Conservation (phyloP, 2,797 vertebrate species). For the Oophaga sylvatica region DNA sequence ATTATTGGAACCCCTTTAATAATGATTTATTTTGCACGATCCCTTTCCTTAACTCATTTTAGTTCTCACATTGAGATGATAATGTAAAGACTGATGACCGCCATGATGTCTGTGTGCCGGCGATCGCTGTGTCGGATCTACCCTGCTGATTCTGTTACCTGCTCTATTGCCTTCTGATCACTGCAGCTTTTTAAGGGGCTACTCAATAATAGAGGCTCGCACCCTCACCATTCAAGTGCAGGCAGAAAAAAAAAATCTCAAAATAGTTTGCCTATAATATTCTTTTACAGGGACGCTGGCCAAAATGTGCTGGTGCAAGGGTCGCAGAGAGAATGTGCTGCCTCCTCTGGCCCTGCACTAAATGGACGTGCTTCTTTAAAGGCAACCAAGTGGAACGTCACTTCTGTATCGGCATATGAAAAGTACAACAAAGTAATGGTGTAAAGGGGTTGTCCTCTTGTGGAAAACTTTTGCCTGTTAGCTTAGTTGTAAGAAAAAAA, state of each 20-base stretch:
- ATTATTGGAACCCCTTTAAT: too few species aligned
- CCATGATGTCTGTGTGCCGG: background rate
- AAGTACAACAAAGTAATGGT: background rate
- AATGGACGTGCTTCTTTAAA: background rate
- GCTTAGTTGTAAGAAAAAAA: too few species aligned
- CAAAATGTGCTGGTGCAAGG: background rate
- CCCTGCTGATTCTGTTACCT: slow-evolving; percentile 9
- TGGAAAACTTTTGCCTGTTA: too few species aligned
- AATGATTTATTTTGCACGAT: background rate
- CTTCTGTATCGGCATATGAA: background rate
- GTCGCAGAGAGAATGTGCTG: background rate
- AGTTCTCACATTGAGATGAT: background rate
- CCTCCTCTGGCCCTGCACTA: background rate
- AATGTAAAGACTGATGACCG: background rate
- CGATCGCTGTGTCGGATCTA: background rate
- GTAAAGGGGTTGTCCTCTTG: background rate
- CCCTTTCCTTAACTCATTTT: background rate
- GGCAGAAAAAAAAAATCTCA: background rate
- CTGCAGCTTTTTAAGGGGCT: background rate
- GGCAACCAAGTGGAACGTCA: background rate
- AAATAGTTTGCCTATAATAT: background rate
- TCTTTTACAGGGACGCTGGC: background rate
- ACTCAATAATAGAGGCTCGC: background rate
- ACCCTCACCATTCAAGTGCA: background rate
- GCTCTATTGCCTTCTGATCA: slow-evolving; percentile 6